Percentiles rank a stretch among this genome's conserved stretches.
Conservation (phyloP, 1,140 invertebrate species). For the Lanistes nyassanus region DNA sequence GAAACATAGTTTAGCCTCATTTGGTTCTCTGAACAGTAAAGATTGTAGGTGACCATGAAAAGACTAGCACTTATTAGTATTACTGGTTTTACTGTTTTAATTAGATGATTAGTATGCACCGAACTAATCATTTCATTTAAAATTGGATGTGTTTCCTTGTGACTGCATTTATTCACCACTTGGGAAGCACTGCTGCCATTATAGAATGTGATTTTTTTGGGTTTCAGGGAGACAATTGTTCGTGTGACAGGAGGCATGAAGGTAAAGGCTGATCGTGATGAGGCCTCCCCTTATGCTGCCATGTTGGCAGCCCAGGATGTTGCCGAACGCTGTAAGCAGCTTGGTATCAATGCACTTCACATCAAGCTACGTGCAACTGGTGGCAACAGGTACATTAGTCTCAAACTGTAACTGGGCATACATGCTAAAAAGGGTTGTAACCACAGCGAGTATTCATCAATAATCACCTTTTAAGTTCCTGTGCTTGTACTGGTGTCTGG, state of each 20-base stretch:
- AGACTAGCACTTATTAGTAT: too few relatives aligned
- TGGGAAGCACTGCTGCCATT: too few relatives aligned
- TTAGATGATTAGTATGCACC: too few relatives aligned
- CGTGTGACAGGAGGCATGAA: conserved; percentile 99
- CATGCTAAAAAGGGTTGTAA: not conserved
- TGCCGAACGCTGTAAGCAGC: conserved; percentile 95
- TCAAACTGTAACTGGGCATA: not conserved
- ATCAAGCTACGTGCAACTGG: conserved; percentile 98
- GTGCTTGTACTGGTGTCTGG: not conserved
- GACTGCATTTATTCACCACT: too few relatives aligned
- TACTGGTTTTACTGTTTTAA: too few relatives aligned
- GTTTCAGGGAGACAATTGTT: conserved; percentile 92
- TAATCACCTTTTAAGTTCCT: not conserved
- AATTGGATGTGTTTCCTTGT: too few relatives aligned
- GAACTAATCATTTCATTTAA: too few relatives aligned
- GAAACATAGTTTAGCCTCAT: too few relatives aligned
- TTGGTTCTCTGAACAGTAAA: too few relatives aligned
- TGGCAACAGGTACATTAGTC: conserved; percentile 86
- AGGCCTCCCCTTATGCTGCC: conserved; percentile 99
- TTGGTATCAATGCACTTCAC: conserved; percentile 97
- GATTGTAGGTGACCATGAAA: too few relatives aligned
- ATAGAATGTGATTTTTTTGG: too few relatives aligned
- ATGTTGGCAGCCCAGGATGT: conserved; percentile 99
- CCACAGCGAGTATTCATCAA: not conserved
- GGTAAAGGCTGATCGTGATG: conserved; percentile 99